Evolutionary conservation across 2,113 vertebrate species (phyloP), one percentile per base, ranked within the genome.

Genomic region (Neolamprologus kungweensis): DNA sequence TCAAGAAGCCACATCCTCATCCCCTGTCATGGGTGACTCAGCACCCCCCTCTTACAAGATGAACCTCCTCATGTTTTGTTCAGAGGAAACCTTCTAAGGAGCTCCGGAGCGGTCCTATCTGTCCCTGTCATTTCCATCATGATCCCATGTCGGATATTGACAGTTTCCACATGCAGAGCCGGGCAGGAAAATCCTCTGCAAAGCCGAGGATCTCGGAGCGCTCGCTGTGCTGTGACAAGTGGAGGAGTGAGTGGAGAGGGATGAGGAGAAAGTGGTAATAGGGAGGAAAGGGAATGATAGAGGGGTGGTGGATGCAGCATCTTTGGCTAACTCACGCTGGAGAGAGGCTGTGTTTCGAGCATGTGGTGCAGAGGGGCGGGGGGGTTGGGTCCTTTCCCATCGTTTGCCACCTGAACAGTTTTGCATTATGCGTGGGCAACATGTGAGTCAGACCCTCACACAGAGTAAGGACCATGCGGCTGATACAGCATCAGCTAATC

Each of bases 381-480:
- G 84, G 58, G 80, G 57, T 85, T 26, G 55, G 26, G 71, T 92
- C 68, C 68, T n/a, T 47, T 71, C 83, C 79, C 28, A 11, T 88
- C 73, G 35, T 37, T 65, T 87, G 75, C 84, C 91, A 90, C 86
- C 92, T 91, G 80, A 90, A 80, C 65, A 21, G 55, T 58, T 85
- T 79, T 93, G 90, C 90, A 94, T 93, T 89, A 92, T 94, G 87
- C 82, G 94, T 94, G 87, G 26, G 55, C 81, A 81, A 71, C 80
- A 78, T 87, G 87, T 88, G 88, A 58, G 51, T 68, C 11, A 12
- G 84, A 51, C 53, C 23, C 60, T 85, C 55, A 16, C 35, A 11
- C 58, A 82, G 63, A 78, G 35, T 28, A 8, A 75, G 73, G 60
- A 83, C 13, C 86, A 80, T 71, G 79, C 35, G 73, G 51, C 58